Evolutionary conservation across 2,113 vertebrate species (phyloP), one percentile per base, ranked within the genome.

Genomic region (Albula glossodonta): DNA sequence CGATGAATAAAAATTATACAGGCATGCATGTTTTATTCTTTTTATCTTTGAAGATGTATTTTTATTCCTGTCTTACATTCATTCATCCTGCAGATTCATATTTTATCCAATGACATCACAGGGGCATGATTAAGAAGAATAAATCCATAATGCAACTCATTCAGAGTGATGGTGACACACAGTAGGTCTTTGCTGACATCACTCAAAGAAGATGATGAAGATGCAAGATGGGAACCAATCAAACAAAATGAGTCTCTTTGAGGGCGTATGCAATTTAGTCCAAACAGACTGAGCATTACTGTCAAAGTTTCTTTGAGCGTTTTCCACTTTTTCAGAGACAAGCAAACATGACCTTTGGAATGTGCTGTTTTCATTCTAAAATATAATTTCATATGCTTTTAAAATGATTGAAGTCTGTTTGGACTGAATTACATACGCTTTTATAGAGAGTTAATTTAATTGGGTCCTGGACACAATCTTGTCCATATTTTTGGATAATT

Each of bases 1-100:
- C 50, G 22, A 77, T 70, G 53, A 85, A 60, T 4, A 51, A 19
- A 51, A 15, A 53, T 80, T 53, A 79, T 57, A 51, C 80, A 49
- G 52, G 15, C 7, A 60, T 84, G 19, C 25, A 25, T 84, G 25
- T 53, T 41, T 85, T 85, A 85, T 85, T 78, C 51, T 79, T 49
- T 70, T 53, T 2, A 74, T 31, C 22, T 22, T 6, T 25, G 70
- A 5, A 74, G 19, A 70, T 7, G 12, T 5, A 70, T 60, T 84
- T 49, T n/a, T 31, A 48, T 84, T 84, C 50, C 31, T 53, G 66
- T 53, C 15, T 80, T 80, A 80, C 50, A n/a, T 80, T 50, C 12
- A 51, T 51, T 80, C 70, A 31, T n/a, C 6, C 70, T 74, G n/a
- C n/a, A 31, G 70, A 74, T 74, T 74, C 70, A 8, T 74, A n/a